Base-by-base conservation (phyloP, 2,113 vertebrate species). In the Seriola aureovittata region DNA sequence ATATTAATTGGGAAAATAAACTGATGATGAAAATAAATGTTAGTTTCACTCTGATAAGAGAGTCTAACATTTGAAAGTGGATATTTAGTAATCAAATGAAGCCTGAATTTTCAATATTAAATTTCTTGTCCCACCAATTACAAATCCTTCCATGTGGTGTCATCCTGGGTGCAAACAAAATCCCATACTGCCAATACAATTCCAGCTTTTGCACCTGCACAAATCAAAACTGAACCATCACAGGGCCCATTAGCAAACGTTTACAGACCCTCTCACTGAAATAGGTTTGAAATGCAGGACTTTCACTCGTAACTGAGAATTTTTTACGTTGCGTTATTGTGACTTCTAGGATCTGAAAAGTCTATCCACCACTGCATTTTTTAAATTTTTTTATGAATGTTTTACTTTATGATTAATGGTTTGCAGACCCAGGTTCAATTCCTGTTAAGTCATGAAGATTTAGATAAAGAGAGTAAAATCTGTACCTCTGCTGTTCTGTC, bases 401-500 rank as follows among this genome's bases (percentile, higher is more conserved):
- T 78, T 60, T 40, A 17, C 46, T 77, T 42, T 42, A 42, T 81
- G 48, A 84, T 85, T 78, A 80, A 77, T 85, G 48, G 62, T 34
- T 55, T 50, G n/a, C 10, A 23, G 68, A 78, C 32, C 8, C 0
- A 2, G 50, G 60, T 58, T 79, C 34, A 68, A 16, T 73, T 78
- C 60, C 80, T 80, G 71, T 82, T 42, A 80, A 68, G 80, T 75
- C 88, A 89, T 68, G 75, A 73, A 25, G 40, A 77, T 81, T 52
- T 54, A 40, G 48, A 69, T 63, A 46, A 65, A 55, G 64, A 77
- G 59, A 70, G 72, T 23, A 57, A 71, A 85, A 48, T 54, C 54
- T 67, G 42, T 40, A 76, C 73, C 68, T 80, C 62, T 81, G 85
- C 80, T 89, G 4, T 80, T 85, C 71, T 85, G 80, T 69, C 71